phyloP scores from a whole-genome alignment of 2,113 vertebrate genomes.

The Aleadryas rufinucha region DNA sequence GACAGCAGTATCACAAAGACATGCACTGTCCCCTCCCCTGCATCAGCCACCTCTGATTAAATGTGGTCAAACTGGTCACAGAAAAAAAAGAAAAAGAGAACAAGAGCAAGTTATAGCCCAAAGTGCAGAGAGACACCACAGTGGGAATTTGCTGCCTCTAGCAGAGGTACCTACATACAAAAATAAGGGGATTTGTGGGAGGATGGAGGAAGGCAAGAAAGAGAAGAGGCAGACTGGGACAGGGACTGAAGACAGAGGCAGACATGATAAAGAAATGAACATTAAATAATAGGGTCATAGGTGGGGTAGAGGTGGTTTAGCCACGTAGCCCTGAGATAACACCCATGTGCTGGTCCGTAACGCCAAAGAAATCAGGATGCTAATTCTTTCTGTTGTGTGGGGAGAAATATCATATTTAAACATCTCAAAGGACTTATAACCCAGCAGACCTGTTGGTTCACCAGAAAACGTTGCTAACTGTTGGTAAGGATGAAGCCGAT shows the following conservation, averaged over 20 bases:
- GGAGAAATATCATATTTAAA: background rate
- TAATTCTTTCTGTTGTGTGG: background rate
- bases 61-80: background rate
- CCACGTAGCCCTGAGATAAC: background rate
- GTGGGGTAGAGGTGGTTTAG: background rate
- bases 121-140: background rate
- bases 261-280: background rate
- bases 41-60: background rate
- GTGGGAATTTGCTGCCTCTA: background rate
- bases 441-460: background rate
- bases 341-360: rapidly evolving
- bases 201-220: background rate
- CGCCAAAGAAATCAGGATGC: background rate
- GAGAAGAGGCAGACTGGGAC: background rate
- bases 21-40: background rate
- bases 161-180: background rate
- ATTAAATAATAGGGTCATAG: background rate
- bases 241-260: background rate
- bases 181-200: background rate
- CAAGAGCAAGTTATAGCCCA: background rate
- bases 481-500: background rate
- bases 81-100: background rate
- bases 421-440: background rate
- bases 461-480: background rate
- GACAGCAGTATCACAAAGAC: background rate